A percentile compares a stretch with the other conserved stretches of the same genome.
Conservation (phyloP, 1,140 invertebrate genomes). For the Neotoxoptera formosana region DNA sequence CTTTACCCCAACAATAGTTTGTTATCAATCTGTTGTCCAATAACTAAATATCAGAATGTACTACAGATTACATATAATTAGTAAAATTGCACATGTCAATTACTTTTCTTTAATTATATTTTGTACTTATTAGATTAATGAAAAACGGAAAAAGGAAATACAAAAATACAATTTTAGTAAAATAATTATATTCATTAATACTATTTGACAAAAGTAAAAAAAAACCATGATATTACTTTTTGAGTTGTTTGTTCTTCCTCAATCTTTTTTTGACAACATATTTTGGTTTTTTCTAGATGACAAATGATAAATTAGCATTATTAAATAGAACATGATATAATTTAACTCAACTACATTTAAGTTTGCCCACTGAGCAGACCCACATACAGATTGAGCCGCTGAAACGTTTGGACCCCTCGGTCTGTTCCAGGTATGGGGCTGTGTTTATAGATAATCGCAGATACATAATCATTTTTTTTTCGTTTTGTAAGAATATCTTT, state of each 20-base stretch:
- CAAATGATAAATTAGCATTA: background rate
- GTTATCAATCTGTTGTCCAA: background rate
- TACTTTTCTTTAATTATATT: background rate
- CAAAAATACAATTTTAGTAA: background rate
- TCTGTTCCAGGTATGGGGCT: too few relatives aligned
- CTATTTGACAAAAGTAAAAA: background rate
- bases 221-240: background rate
- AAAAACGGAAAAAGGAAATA: background rate
- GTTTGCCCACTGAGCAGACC: too few relatives aligned
- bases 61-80: background rate
- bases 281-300: conserved; percentile 19
- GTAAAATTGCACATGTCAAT: background rate
- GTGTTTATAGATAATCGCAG: too few relatives aligned
- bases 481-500: too few relatives aligned
- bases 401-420: too few relatives aligned
- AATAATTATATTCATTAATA: background rate
- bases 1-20: background rate
- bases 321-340: background rate
- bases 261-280: background rate
- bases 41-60: background rate
- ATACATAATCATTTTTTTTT: too few relatives aligned
- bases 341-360: background rate
- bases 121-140: background rate
- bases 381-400: too few relatives aligned
- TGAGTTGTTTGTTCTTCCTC: background rate